A percentile compares a stretch with the other conserved stretches of the same genome.
Evolutionary conservation across 1,140 invertebrate species (phyloP).

Genomic region (Phthorimaea operculella): DNA sequence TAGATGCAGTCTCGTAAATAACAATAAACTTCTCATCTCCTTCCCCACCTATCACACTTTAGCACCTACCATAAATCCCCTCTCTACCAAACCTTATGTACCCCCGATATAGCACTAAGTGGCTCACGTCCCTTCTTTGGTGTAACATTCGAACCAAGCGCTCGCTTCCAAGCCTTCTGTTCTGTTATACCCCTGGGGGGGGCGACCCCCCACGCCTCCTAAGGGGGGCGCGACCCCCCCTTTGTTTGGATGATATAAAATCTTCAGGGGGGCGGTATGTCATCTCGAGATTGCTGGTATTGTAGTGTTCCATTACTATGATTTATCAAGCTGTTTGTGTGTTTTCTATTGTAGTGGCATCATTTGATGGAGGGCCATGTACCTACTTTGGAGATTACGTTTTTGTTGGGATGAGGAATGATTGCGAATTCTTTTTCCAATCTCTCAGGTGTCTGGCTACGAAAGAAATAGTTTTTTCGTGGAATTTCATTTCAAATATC

Average conservation of each 20-base stretch:
- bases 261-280: conserved; percentile 20
- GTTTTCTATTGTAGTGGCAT: not conserved
- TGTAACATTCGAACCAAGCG: not conserved
- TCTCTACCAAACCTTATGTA: not conserved
- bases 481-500: too few relatives aligned
- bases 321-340: conserved; percentile 12
- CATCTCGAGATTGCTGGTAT: conserved; percentile 22
- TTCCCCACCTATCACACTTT: not conserved
- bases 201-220: conserved; percentile 11
- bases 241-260: conserved; percentile 32
- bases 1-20: too few relatives aligned
- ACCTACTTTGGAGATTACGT: not conserved
- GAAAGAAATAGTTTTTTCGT: too few relatives aligned
- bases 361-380: not conserved
- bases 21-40: not conserved
- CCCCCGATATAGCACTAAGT: conserved; percentile 6
- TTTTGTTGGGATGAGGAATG: too few relatives aligned
- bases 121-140: conserved; percentile 7
- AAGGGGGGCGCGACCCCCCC: conserved; percentile 1
- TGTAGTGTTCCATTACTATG: conserved; percentile 19
- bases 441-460: too few relatives aligned
- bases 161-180: conserved; percentile 8
- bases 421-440: too few relatives aligned
- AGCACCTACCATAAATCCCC: not conserved
- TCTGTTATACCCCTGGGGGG: conserved; percentile 8